A percentile compares a stretch with the other conserved stretches of the same genome.
phyloP scores from a whole-genome alignment of 2,888 invertebrate species.

The Cremastobaeus sp. region DNA sequence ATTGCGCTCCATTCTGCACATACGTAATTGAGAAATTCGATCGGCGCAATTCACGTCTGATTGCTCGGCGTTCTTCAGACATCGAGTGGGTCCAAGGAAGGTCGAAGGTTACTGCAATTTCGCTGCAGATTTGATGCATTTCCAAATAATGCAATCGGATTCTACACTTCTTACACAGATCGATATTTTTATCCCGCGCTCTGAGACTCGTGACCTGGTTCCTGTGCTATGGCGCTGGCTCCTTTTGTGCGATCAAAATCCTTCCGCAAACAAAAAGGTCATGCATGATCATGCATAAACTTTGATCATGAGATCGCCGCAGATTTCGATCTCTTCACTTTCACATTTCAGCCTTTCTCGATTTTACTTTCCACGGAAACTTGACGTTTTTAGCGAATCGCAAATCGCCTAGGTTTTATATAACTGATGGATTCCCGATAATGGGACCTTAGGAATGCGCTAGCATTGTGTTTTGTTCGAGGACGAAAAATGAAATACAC shows the following conservation, averaged over 20 bases:
- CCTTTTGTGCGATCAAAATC: conserved; percentile 30
- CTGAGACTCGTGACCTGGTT: too few species aligned
- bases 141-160: too few species aligned
- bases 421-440: conserved; percentile 4
- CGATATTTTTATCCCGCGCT: conserved; percentile 4
- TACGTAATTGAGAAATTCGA: conserved; percentile 3
- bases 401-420: conserved; percentile 4
- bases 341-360: conserved; percentile 45
- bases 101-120: too few species aligned
- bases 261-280: conserved; percentile 45
- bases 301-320: conserved; percentile 24
- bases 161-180: too few species aligned
- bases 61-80: too few species aligned
- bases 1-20: not conserved
- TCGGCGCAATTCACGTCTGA: conserved; percentile 2
- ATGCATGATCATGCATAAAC: conserved; percentile 53
- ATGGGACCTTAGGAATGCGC: too few species aligned
- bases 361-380: conserved; percentile 37
- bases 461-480: too few species aligned
- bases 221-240: too few species aligned
- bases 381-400: conserved; percentile 5
- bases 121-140: too few species aligned
- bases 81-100: too few species aligned
- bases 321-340: conserved; percentile 44
- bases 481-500: conserved; percentile 12